phyloP scores from a whole-genome alignment of 2,797 vertebrate species.

The Anguilla pacifica region DNA sequence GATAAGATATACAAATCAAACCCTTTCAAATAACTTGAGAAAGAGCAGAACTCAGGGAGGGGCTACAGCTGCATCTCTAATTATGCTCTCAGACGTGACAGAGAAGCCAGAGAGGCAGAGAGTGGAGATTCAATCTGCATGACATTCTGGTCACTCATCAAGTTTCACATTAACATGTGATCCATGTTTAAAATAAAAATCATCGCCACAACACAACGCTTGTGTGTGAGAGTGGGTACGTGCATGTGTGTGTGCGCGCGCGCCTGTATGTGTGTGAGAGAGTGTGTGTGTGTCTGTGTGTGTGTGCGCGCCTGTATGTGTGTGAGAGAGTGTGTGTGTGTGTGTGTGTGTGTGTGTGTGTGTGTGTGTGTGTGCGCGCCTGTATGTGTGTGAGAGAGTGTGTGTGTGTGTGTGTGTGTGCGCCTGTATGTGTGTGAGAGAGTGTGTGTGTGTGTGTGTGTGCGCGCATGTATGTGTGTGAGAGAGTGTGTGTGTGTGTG shows the following conservation, averaged over 20 bases:
- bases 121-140: neutral
- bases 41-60: neutral
- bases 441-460: no score
- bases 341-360: neutral
- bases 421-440: no score
- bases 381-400: no score
- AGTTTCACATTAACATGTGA: neutral
- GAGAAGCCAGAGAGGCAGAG: neutral
- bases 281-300: no score
- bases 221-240: no score
- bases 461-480: no score
- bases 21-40: neutral
- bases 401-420: no score
- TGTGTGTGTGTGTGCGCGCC: neutral
- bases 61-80: neutral
- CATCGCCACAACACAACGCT: no score
- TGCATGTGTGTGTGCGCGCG: no score
- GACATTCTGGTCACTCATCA: neutral
- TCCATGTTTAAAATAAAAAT: neutral
- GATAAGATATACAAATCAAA: slow-evolving; percentile 35
- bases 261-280: no score
- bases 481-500: no score
- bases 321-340: neutral
- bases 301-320: no score
- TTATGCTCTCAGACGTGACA: neutral